These are phyloP conservation scores for Saturnia japonica DNA, from an alignment of 2,888 invertebrate genomes.

Conservation along the genomic window DNA sequence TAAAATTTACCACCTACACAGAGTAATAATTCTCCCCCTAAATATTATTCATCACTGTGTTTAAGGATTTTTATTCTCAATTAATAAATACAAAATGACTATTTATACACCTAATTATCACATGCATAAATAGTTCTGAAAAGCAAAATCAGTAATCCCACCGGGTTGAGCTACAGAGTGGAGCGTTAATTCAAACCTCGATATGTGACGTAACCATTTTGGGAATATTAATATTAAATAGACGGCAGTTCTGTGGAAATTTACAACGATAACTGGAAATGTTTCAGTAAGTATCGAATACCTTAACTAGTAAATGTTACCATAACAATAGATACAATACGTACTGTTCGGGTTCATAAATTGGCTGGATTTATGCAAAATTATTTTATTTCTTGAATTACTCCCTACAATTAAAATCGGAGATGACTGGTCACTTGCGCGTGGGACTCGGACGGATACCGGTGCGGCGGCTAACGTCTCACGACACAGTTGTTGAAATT, in stretches of 20 bases:
- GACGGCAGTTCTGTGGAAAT: not conserved
- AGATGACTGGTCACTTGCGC: too few relatives aligned
- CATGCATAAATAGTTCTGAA: not conserved
- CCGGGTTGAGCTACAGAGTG: not conserved
- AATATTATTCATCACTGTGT: not conserved
- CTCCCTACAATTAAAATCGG: too few relatives aligned
- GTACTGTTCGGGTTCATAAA: too few relatives aligned
- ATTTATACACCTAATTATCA: not conserved
- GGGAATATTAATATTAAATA: slow-evolving; percentile 40
- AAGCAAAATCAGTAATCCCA: not conserved
- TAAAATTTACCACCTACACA: not conserved
- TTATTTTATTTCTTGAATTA: too few relatives aligned
- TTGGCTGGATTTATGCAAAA: too few relatives aligned
- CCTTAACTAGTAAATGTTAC: not conserved
- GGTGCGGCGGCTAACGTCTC: too few relatives aligned
- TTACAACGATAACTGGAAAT: not conserved
- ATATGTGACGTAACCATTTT: slow-evolving; percentile 41
- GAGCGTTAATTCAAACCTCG: slow-evolving; percentile 37
- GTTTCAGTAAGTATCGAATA: not conserved
- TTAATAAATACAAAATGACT: not conserved
- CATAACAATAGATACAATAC: not conserved
- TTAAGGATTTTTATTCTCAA: not conserved
- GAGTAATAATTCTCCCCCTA: not conserved
- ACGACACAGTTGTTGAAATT: too few relatives aligned
- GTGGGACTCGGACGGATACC: too few relatives aligned